Evolutionary conservation across 2,888 invertebrate genomes (phyloP).

Genomic region (Notocelia uddmanniana): DNA sequence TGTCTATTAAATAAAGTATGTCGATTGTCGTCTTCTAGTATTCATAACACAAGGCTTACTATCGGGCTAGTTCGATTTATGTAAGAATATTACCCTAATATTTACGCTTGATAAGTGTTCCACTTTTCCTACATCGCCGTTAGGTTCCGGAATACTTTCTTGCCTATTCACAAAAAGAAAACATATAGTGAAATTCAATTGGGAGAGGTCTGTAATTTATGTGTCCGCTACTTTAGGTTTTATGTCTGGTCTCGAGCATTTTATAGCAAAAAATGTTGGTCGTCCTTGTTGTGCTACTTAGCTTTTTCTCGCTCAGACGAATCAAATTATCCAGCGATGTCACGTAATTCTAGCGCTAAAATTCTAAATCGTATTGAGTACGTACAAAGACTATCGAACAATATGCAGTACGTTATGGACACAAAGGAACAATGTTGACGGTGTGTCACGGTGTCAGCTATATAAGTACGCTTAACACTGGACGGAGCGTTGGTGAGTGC

Average conservation of each 20-base stretch:
- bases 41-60: no score
- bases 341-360: conserved; percentile 2
- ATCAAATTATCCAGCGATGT: conserved; percentile 27
- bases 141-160: conserved; percentile 12
- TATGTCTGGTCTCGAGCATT: conserved; percentile 26
- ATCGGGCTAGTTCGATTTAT: not conserved
- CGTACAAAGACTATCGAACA: not conserved
- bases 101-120: not conserved
- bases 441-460: conserved; percentile 1
- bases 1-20: no score
- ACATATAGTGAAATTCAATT: conserved; percentile 43
- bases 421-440: not conserved
- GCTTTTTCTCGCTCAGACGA: conserved; percentile 13
- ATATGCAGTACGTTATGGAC: not conserved
- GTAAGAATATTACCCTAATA: not conserved
- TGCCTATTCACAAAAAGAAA: conserved; percentile 36
- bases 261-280: conserved; percentile 31
- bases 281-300: conserved; percentile 22
- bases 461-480: conserved; percentile 11
- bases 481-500: not conserved
- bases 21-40: no score
- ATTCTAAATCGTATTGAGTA: not conserved
- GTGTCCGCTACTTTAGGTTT: conserved; percentile 40
- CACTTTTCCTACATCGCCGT: conserved; percentile 4
- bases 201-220: conserved; percentile 43